Percentiles rank a stretch among this genome's conserved stretches.
Evolutionary conservation across 2,113 vertebrate species (phyloP).

Genomic region (Mohoua ochrocephala): DNA sequence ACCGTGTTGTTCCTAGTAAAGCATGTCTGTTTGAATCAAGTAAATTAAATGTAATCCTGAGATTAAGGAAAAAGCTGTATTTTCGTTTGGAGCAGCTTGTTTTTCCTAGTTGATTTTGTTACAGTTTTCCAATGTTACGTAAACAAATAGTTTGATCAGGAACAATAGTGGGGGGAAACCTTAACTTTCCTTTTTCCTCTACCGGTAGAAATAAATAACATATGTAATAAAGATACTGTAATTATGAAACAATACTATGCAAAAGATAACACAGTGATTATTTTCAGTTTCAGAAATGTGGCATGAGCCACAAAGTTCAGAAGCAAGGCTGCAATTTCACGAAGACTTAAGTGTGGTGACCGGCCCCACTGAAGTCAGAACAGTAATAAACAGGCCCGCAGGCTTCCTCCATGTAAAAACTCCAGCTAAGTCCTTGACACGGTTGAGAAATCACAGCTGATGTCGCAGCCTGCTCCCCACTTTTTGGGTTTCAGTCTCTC

Average conservation of each 20-base stretch:
- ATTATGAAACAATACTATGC: neutral
- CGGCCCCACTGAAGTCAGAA: neutral
- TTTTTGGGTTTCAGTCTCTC: neutral
- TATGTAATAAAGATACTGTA: neutral
- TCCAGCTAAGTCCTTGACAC: neutral
- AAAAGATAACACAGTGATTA: neutral
- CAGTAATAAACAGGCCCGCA: neutral
- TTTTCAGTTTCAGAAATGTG: neutral
- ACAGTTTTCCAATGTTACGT: neutral
- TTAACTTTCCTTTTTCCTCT: slow-evolving; percentile 28
- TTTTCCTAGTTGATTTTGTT: slow-evolving; percentile 35
- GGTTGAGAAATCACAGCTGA: neutral
- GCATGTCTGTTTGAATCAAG: slow-evolving; percentile 49
- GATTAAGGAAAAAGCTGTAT: slow-evolving; percentile 28
- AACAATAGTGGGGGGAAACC: slow-evolving; percentile 4
- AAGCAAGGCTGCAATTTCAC: neutral
- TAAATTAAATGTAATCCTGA: slow-evolving; percentile 46
- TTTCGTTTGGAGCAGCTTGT: slow-evolving; percentile 9
- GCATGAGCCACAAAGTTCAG: neutral
- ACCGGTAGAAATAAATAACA: neutral
- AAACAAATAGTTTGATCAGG: slow-evolving; percentile 28
- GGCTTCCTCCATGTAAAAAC: neutral
- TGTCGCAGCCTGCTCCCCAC: neutral
- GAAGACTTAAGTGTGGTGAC: neutral
- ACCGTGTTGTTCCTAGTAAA: slow-evolving; percentile 33